Evolutionary conservation across 2,888 invertebrate species (phyloP).

Genomic region (Tholera decimalis): DNA sequence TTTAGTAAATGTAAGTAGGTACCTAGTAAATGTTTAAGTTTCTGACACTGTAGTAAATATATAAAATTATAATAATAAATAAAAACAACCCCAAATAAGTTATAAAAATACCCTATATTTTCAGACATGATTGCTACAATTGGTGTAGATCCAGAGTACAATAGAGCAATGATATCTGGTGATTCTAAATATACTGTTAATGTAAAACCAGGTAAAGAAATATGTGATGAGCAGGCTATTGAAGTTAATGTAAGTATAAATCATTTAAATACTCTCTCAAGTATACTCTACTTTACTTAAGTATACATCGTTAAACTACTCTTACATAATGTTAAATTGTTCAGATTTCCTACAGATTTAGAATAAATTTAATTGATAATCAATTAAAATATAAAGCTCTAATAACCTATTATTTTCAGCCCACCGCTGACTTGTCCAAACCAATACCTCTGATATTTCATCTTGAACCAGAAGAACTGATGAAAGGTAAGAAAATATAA

Average conservation of each 20-base stretch:
- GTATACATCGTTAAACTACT: too few relatives aligned
- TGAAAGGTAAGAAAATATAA: slow-evolving; percentile 70
- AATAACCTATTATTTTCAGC: slow-evolving; percentile 74
- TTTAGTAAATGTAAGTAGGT: too few relatives aligned
- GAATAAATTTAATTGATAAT: too few relatives aligned
- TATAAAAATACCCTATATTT: background rate
- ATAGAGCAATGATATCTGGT: slow-evolving; percentile 77
- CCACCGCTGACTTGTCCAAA: slow-evolving; percentile 81
- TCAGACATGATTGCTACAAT: slow-evolving; percentile 80
- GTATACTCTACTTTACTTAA: too few relatives aligned
- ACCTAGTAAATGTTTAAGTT: too few relatives aligned
- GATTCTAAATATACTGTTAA: slow-evolving; percentile 74
- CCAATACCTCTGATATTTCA: slow-evolving; percentile 81
- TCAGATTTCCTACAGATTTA: background rate
- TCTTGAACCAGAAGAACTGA: slow-evolving; percentile 70
- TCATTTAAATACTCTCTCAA: background rate
- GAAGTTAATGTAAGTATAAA: slow-evolving; percentile 78
- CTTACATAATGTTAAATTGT: background rate
- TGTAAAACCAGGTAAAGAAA: slow-evolving; percentile 73
- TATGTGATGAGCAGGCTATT: slow-evolving; percentile 82
- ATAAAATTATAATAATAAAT: too few relatives aligned
- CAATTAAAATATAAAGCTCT: too few relatives aligned
- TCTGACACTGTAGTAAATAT: too few relatives aligned
- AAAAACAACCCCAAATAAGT: too few relatives aligned
- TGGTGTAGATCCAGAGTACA: slow-evolving; percentile 77